phyloP scores from a whole-genome alignment of 2,888 invertebrate genomes.

The Exephanes ischioxanthus region DNA sequence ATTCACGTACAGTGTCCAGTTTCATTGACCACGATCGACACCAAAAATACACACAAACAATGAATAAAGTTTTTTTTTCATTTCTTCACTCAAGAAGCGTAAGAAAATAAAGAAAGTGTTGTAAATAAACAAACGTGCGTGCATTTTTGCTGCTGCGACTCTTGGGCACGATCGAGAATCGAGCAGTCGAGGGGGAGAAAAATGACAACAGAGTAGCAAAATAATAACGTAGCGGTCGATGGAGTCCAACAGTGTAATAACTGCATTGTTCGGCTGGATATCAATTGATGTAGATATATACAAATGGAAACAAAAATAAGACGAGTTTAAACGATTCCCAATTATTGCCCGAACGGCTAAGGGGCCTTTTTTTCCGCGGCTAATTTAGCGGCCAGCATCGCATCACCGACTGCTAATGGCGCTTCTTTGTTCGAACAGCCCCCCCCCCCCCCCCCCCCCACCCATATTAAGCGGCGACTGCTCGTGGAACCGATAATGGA shows the following conservation, averaged over 20 bases:
- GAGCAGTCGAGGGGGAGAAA: slow-evolving; percentile 20
- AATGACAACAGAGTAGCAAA: background rate
- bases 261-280: too few species aligned
- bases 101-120: background rate
- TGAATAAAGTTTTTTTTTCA: slow-evolving; percentile 46
- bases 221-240: too few species aligned
- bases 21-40: slow-evolving; percentile 69
- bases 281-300: background rate
- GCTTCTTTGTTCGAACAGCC: slow-evolving; percentile 19
- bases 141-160: slow-evolving; percentile 16
- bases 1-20: slow-evolving; percentile 73
- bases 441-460: background rate
- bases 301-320: background rate
- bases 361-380: background rate
- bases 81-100: slow-evolving; percentile 17
- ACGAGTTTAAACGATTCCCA: background rate
- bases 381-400: slow-evolving; percentile 17
- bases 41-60: slow-evolving; percentile 48
- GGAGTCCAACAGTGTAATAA: too few species aligned
- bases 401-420: slow-evolving; percentile 29
- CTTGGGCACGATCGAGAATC: slow-evolving; percentile 35
- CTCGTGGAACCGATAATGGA: slow-evolving; percentile 31
- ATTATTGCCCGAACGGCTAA: background rate
- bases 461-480: background rate
- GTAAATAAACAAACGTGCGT: background rate